Base-by-base conservation (phyloP, 2,113 vertebrate species). In the Pseudopodoces humilis region DNA sequence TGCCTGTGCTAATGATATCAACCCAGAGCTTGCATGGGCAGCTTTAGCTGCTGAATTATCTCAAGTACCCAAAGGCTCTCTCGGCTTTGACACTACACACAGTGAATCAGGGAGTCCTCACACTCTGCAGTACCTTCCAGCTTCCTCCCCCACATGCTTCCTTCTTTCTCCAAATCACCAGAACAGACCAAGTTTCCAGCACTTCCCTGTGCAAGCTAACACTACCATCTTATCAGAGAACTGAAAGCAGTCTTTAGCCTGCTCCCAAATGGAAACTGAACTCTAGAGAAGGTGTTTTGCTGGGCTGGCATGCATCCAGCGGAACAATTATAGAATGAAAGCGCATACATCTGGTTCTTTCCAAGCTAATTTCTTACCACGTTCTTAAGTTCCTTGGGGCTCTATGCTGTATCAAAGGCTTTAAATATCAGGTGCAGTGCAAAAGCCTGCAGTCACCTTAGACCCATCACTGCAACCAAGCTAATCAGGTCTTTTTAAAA, bases 341-440 rank as follows among this genome's bases (percentile, higher is more conserved):
- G 12, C 46, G 92, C 11, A 0, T 28, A 63, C 3, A 0, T 10
- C 21, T 49, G 24, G 11, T 31, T 86, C 70, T 53, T 46, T 23
- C 41, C 31, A 81, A 83, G 46, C 2, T 62, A 20, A 86, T 88
- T 83, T 83, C 71, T 62, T 69, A 44, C 31, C 1, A 1, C 1
- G 3, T 31, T 15, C 37, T 44, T 72, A 52, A 75, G 21, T n/a
- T 75, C 15, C 49, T 68, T 13, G 7, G 35, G 15, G 31, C n/a
- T 88, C 47, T n/a, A 1, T 31, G 13, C 27, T 68, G 5, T 52
- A 31, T 56, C 39, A 62, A 78, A 69, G 20, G 7, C 47, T 91
- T 63, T 33, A 20, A 10, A 15, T 2, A 43, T 13, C 28, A 67
- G 22, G 4, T 17, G 24, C 31, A 47, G 35, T 22, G 10, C 28